phyloP scores from a whole-genome alignment of 2,888 invertebrate species.

The Operophtera brumata region DNA sequence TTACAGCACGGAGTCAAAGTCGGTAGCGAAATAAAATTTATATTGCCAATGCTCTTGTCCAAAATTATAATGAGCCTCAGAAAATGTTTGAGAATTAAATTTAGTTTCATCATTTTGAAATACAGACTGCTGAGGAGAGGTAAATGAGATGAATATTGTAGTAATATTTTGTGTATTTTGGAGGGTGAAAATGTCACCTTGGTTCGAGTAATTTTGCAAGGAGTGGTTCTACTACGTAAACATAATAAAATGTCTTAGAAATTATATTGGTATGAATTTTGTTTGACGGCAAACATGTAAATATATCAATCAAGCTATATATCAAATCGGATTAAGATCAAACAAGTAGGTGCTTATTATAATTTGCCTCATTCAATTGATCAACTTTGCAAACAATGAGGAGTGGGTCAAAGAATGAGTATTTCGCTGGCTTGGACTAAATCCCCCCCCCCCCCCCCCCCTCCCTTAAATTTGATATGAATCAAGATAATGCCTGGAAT shows the following conservation, averaged over 20 bases:
- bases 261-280: background rate
- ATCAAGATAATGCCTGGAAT: no score
- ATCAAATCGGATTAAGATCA: no score
- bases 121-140: constrained; percentile 23
- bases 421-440: no score
- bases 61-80: constrained; percentile 44
- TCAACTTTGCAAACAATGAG: no score
- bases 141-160: constrained; percentile 5
- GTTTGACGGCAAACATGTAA: background rate
- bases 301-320: no score
- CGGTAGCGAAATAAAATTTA: background rate
- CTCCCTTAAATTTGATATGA: no score
- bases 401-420: no score
- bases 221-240: background rate
- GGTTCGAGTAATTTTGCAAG: background rate
- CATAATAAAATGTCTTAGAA: no score
- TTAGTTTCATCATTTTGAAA: constrained; percentile 48
- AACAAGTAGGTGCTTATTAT: no score
- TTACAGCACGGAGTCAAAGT: background rate
- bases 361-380: no score
- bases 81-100: constrained; percentile 56
- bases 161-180: background rate
- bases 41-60: background rate
- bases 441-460: no score
- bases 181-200: constrained; percentile 12